Evolutionary conservation across 2,888 invertebrate genomes (phyloP).

Genomic region (Drosophila subquinaria): DNA sequence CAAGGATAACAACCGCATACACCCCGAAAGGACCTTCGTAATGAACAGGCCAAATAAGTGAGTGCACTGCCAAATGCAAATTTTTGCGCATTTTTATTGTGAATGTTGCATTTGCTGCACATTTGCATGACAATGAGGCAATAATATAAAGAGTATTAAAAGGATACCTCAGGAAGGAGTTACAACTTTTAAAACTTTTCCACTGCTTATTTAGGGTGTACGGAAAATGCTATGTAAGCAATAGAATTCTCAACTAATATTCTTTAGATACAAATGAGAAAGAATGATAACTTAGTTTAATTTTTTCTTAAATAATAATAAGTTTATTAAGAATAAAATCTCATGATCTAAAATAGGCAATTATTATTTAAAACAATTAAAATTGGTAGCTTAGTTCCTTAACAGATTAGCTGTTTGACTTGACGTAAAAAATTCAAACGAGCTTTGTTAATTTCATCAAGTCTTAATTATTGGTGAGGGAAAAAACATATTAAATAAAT

Average conservation of each 20-base stretch:
- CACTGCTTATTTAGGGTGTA: not conserved
- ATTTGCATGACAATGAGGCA: constrained; percentile 45
- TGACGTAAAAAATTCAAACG: not conserved
- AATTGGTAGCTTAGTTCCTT: not conserved
- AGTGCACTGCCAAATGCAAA: constrained; percentile 44
- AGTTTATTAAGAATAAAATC: too few relatives aligned
- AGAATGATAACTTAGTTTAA: not conserved
- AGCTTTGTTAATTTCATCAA: constrained; percentile 8
- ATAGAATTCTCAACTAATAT: not conserved
- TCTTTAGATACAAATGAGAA: not conserved
- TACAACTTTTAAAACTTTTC: not conserved
- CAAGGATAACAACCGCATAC: constrained; percentile 34
- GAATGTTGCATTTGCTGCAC: constrained; percentile 24
- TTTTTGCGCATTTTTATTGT: constrained; percentile 27
- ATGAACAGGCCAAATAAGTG: constrained; percentile 28
- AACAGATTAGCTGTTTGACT: not conserved
- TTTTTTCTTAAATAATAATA: too few relatives aligned
- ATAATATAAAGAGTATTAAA: not conserved
- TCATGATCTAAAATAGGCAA: too few relatives aligned
- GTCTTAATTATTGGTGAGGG: not conserved
- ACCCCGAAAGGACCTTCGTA: constrained; percentile 1
- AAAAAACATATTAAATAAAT: not conserved
- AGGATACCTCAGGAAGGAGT: not conserved
- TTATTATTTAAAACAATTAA: too few relatives aligned
- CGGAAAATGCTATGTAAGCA: not conserved